A percentile compares a stretch with the other conserved stretches of the same genome.
Conservation (phyloP, 2,888 invertebrate genomes). For the Brassicogethes aeneus region DNA sequence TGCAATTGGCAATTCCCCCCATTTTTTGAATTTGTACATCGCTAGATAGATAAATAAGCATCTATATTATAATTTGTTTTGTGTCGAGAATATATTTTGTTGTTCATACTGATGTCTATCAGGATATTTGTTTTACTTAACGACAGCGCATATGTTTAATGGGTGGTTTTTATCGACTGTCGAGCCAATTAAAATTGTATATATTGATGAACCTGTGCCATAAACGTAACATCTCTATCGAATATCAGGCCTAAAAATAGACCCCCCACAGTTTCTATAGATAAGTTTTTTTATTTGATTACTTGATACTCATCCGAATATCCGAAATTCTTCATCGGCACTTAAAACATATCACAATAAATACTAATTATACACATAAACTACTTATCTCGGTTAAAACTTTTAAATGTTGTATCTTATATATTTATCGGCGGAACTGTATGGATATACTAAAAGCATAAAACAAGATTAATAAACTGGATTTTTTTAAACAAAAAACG, state of each 20-base stretch:
- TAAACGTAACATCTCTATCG: slow-evolving; percentile 18
- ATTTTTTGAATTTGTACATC: no score
- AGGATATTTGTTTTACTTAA: slow-evolving; percentile 1
- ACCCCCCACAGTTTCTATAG: slow-evolving; percentile 17
- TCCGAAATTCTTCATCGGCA: not conserved
- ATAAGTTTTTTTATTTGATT: slow-evolving; percentile 17
- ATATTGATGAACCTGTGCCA: slow-evolving; percentile 10
- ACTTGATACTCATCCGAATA: slow-evolving; percentile 17
- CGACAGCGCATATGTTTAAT: slow-evolving; percentile 2
- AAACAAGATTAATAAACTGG: no score
- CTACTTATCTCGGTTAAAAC: no score
- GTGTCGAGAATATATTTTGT: no score
- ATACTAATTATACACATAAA: not conserved
- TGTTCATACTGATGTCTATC: no score
- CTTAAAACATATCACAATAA: not conserved
- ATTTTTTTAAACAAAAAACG: no score
- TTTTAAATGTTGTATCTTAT: no score
- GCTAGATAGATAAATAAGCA: no score
- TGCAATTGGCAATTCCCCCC: no score
- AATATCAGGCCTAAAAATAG: slow-evolving; percentile 15
- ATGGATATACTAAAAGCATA: no score
- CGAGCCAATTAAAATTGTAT: slow-evolving; percentile 12
- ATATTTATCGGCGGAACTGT: no score
- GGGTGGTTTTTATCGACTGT: slow-evolving; percentile 2
- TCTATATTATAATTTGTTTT: no score